Conservation (phyloP, 2,797 vertebrate species). For the Remorina albescens region DNA sequence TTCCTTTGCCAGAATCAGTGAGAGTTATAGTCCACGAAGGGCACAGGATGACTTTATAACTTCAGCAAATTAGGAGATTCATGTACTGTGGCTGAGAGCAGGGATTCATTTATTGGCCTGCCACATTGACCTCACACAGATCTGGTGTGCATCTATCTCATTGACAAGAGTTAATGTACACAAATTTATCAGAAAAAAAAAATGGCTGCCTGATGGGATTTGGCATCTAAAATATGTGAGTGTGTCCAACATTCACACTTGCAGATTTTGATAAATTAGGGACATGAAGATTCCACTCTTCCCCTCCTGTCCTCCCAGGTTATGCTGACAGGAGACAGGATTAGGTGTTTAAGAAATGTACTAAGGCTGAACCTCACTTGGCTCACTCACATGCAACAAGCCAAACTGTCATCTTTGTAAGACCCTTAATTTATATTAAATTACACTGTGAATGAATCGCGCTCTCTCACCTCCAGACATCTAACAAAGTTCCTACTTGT, state of each 20-base stretch:
- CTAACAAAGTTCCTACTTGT: constrained; percentile 50
- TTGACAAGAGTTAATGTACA: constrained; percentile 28
- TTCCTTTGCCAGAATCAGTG: constrained; percentile 24
- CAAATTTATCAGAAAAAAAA: constrained; percentile 18
- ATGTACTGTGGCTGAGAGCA: constrained; percentile 3
- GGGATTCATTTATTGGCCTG: constrained; percentile 29
- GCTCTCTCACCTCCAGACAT: constrained; percentile 39
- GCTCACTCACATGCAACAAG: constrained; percentile 53
- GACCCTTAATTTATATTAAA: constrained; percentile 64
- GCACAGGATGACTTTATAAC: constrained; percentile 40
- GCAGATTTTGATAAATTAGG: constrained; percentile 49
- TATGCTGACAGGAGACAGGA: constrained; percentile 33
- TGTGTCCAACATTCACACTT: constrained; percentile 43
- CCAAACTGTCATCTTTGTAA: constrained; percentile 60
- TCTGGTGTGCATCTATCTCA: neutral
- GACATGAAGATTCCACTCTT: constrained; percentile 46
- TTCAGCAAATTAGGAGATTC: constrained; percentile 36
- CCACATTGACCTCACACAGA: constrained; percentile 30
- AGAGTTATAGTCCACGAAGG: constrained; percentile 42
- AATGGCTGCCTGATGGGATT: constrained; percentile 28
- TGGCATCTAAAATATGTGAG: constrained; percentile 31
- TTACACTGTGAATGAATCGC: constrained; percentile 66
- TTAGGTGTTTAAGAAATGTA: constrained; percentile 58
- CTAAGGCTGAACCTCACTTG: constrained; percentile 50
- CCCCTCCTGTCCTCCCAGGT: constrained; percentile 31